Percentiles rank a stretch among this genome's conserved stretches.
These are phyloP conservation scores for Xerus rutilus DNA, from an alignment of 2,797 vertebrate genomes.

Conservation along the genomic window DNA sequence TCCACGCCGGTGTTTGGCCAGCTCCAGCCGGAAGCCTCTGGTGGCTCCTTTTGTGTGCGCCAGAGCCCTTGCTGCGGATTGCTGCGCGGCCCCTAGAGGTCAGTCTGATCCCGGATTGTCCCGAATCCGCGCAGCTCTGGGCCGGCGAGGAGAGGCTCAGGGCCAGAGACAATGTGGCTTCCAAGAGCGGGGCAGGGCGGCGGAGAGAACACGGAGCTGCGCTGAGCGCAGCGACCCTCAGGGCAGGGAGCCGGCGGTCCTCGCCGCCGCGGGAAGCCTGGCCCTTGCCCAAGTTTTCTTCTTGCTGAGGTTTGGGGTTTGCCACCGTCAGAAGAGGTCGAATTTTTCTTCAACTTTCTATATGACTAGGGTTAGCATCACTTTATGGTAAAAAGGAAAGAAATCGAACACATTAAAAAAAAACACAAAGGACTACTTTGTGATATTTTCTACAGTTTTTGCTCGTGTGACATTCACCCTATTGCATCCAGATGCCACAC, in stretches of 20 bases:
- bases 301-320: not conserved
- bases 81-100: constrained; percentile 86
- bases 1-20: not conserved
- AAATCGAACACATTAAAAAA: too few species aligned
- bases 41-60: not conserved
- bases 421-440: not conserved
- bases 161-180: not conserved
- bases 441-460: constrained; percentile 14
- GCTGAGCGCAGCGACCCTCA: fast-evolving
- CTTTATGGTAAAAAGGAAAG: not conserved
- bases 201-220: not conserved
- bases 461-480: not conserved
- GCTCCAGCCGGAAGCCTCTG: not conserved
- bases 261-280: fast-evolving
- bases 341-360: not conserved
- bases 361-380: not conserved
- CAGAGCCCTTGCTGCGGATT: constrained; percentile 65
- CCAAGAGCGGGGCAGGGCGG: not conserved
- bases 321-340: not conserved
- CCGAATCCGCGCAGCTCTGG: fast-evolving
- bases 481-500: not conserved
- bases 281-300: not conserved
- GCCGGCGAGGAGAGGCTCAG: fast-evolving
- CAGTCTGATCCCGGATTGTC: constrained; percentile 85
- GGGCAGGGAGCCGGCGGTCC: not conserved